A percentile compares a stretch with the other conserved stretches of the same genome.
phyloP scores from a whole-genome alignment of 2,888 invertebrate genomes.

The Eubasilissa splendida region DNA sequence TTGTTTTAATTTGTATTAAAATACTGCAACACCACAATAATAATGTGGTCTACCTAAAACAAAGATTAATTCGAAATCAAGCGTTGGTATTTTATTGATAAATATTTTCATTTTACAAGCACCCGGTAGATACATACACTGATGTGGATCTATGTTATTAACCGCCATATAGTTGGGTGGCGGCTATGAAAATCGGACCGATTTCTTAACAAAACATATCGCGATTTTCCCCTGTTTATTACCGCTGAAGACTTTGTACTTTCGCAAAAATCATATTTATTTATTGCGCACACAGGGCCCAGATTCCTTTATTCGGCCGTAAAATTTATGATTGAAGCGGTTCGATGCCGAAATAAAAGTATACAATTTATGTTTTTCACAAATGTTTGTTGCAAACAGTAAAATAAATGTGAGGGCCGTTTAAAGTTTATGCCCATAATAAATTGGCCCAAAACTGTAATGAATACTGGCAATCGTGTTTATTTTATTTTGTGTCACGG shows the following conservation, averaged over 20 bases:
- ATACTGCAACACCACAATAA: too few species aligned
- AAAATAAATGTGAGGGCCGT: conserved; percentile 23
- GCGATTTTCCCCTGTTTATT: conserved; percentile 2
- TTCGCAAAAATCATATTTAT: conserved; percentile 17
- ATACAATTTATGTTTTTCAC: conserved; percentile 13
- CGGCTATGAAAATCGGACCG: background rate
- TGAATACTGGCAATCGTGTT: conserved; percentile 16
- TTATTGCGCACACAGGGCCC: conserved; percentile 11
- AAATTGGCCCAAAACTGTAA: conserved; percentile 19
- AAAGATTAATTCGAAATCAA: too few species aligned
- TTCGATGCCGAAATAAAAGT: conserved; percentile 21
- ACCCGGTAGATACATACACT: too few species aligned
- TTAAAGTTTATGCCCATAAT: conserved; percentile 22
- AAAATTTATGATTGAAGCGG: conserved; percentile 27
- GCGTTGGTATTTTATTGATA: too few species aligned
- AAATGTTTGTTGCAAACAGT: conserved; percentile 26
- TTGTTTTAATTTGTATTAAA: too few species aligned
- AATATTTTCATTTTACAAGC: too few species aligned
- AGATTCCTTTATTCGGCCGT: conserved; percentile 18
- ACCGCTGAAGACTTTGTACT: background rate
- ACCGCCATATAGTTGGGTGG: too few species aligned
- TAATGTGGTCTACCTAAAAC: too few species aligned
- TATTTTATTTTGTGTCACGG: background rate
- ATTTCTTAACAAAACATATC: conserved; percentile 2
- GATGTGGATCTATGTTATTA: too few species aligned